Percentiles rank a stretch among this genome's conserved stretches.
These are phyloP conservation scores for Botia almorhae DNA, from an alignment of 2,797 vertebrate genomes.

Conservation along the genomic window DNA sequence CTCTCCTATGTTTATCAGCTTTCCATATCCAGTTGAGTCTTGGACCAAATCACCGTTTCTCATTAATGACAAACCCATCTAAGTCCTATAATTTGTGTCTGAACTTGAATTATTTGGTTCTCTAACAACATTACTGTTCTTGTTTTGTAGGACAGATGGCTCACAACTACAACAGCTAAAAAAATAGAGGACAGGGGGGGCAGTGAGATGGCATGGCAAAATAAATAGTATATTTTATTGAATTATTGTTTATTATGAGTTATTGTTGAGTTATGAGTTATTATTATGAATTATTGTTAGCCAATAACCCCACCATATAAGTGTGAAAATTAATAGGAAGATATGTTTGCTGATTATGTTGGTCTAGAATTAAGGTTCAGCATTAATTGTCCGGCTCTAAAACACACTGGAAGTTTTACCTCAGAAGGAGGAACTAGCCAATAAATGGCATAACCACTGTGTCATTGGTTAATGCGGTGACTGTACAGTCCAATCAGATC, in stretches of 20 bases:
- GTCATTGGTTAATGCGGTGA: neutral
- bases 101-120: neutral
- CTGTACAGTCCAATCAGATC: neutral
- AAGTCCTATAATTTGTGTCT: neutral
- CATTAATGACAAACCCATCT: neutral
- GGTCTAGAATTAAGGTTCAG: neutral
- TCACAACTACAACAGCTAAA: constrained; percentile 1
- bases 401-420: neutral
- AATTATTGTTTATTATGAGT: no score
- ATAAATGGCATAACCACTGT: neutral
- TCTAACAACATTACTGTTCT: neutral
- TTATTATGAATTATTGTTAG: neutral
- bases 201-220: neutral
- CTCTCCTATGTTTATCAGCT: neutral
- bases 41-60: neutral
- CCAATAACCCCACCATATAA: neutral
- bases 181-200: neutral
- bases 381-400: neutral
- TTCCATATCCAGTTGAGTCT: neutral
- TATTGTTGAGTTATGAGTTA: no score
- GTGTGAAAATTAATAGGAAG: neutral
- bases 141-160: constrained; percentile 12
- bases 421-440: no score
- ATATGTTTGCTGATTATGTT: neutral
- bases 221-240: neutral